Conservation (phyloP, 1,140 invertebrate species). For the Manduca sexta region DNA sequence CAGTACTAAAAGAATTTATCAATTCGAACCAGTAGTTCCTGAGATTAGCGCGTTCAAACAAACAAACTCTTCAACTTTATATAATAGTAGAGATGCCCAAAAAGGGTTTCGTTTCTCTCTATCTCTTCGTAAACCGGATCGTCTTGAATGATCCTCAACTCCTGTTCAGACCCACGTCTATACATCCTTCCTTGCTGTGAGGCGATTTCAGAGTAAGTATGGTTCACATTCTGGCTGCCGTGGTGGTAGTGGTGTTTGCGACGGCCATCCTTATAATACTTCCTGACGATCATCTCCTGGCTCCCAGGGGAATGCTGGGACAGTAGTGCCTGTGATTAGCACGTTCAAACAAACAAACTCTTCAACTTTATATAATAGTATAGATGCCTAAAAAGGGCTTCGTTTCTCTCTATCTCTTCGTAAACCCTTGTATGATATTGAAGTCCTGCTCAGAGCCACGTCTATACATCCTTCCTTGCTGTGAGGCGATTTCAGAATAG, state of each 20-base stretch:
- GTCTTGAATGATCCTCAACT: conserved; percentile 74
- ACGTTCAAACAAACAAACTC: too few species aligned
- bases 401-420: conserved; percentile 84
- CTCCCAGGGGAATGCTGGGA: conserved; percentile 67
- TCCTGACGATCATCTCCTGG: conserved; percentile 65
- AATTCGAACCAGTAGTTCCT: too few species aligned
- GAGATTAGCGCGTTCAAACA: too few species aligned
- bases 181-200: conserved; percentile 65
- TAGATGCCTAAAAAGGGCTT: too few species aligned
- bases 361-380: too few species aligned
- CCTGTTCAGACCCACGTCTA: conserved; percentile 61
- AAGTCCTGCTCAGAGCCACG: conserved; percentile 66
- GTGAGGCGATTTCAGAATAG: conserved; percentile 75
- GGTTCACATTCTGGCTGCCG: conserved; percentile 65
- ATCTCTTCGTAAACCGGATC: conserved; percentile 90
- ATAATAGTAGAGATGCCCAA: too few species aligned
- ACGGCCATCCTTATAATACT: conserved; percentile 63
- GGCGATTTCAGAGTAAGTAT: conserved; percentile 77
- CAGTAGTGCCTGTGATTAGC: too few species aligned
- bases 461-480: conserved; percentile 66
- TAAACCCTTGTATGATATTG: conserved; percentile 78
- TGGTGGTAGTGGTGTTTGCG: conserved; percentile 64
- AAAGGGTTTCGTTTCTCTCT: conserved; percentile 81
- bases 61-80: too few species aligned
- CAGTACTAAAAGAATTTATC: too few species aligned